Evolutionary conservation across 1,140 invertebrate species (phyloP).

Genomic region (Leptinotarsa texana): DNA sequence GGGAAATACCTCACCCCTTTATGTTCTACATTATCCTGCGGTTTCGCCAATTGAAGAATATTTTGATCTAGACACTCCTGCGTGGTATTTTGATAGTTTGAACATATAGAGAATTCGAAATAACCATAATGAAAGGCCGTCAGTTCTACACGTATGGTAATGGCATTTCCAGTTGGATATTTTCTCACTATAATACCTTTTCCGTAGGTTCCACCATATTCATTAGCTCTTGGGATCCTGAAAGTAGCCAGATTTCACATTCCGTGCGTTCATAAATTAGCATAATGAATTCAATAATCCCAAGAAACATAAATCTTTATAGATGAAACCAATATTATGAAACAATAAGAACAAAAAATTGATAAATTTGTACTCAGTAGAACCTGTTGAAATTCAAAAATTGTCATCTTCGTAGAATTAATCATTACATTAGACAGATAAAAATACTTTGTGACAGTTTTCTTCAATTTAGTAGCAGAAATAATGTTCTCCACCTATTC

Average conservation of each 20-base stretch:
- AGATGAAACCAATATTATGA: too few relatives aligned
- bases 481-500: too few relatives aligned
- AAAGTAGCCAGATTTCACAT: slow-evolving; percentile 18
- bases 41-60: slow-evolving; percentile 61
- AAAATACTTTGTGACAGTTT: too few relatives aligned
- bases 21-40: slow-evolving; percentile 53
- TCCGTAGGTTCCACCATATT: slow-evolving; percentile 82
- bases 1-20: slow-evolving; percentile 69
- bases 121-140: slow-evolving; percentile 82
- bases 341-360: too few relatives aligned
- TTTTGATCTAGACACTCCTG: slow-evolving; percentile 79
- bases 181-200: slow-evolving; percentile 77
- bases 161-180: slow-evolving; percentile 69
- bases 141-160: slow-evolving; percentile 75
- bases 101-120: slow-evolving; percentile 86
- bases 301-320: too few relatives aligned
- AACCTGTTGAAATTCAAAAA: too few relatives aligned
- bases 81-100: slow-evolving; percentile 63
- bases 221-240: slow-evolving; percentile 74
- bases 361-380: too few relatives aligned
- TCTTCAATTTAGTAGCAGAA: too few relatives aligned
- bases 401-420: too few relatives aligned
- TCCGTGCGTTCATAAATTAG: too few relatives aligned
- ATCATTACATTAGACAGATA: too few relatives aligned
- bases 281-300: too few relatives aligned